Base-by-base conservation (phyloP, 2,113 vertebrate genomes). In the Otis tarda region DNA sequence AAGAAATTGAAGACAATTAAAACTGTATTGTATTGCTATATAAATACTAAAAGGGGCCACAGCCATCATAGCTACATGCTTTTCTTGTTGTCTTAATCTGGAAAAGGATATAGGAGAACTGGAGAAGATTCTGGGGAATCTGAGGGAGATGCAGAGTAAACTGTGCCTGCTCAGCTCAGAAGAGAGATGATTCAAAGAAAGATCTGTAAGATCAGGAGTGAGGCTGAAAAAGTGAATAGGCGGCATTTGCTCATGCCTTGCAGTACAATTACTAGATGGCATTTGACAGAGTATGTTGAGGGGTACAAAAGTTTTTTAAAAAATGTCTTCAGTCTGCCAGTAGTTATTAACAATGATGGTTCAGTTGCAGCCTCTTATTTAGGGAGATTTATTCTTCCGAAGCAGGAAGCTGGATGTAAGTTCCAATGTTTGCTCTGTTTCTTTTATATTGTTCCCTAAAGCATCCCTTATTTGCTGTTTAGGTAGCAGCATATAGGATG, bases 281-380 rank as follows among this genome's bases (percentile, higher is more conserved):
- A 55, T 78, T 84, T 74, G 65, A 18, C 57, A 27, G 47, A 33
- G 3, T 65, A 31, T 59, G 10, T 6, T 60, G 53, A 39, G 59
- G 67, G 71, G 5, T 71, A 30, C 5, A 37, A 17, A 83, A 83
- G 17, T 2, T 41, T 25, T 1, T 1, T 10, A 56, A 81, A 49
- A 41, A 24, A 33, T 6, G 0, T 6, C 14, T 43, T 20, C 9
- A 12, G 14, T 84, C 77, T 70, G 16, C 27, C 50, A n/a, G 0
- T 60, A 11, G 9, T 39, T 74, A 61, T 75, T 82, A 75, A 37
- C 20, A 82, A 10, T 4, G 10, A 12, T 65, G 12, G 30, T 83
- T 85, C 2, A 0, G 12, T 15, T 86, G 70, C 43, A 69, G 23
- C 35, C 12, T 87, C 25, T 33, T 71, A 14, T n/a, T 55, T 89